phyloP scores from a whole-genome alignment of 2,113 vertebrate genomes.

The Phodopus roborovskii region DNA sequence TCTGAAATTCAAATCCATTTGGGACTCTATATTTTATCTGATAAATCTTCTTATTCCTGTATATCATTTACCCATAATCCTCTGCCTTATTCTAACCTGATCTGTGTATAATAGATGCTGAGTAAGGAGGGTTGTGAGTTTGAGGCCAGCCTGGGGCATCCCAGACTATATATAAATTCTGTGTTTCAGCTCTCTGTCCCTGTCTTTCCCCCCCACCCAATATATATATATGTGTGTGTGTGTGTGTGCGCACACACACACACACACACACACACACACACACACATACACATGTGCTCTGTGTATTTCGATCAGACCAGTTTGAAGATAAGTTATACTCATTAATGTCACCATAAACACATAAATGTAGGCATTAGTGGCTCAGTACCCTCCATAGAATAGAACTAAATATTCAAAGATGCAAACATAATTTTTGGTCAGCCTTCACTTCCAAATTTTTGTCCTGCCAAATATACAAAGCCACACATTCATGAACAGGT shows the following conservation, averaged over 20 bases:
- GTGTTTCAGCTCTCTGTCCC: background rate
- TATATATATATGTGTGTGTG: no score
- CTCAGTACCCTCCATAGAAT: background rate
- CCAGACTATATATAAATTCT: background rate
- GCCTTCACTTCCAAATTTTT: background rate
- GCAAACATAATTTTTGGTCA: background rate
- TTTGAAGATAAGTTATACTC: background rate
- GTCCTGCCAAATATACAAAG: background rate
- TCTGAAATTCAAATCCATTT: conserved; percentile 3
- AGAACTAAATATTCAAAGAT: background rate
- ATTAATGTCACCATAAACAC: background rate
- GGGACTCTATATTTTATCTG: background rate
- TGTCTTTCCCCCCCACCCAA: background rate
- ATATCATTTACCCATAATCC: background rate
- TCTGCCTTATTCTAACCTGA: background rate
- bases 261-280: no score
- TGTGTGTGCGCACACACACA: no score
- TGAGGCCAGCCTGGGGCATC: background rate
- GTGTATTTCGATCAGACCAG: background rate
- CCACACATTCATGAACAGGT: background rate
- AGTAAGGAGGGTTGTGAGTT: background rate
- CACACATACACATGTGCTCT: no score
- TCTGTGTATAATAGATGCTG: background rate
- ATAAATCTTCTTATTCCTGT: background rate
- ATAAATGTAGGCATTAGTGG: background rate